Base-by-base conservation (phyloP, 2,797 vertebrate species). In the Toxotes lorentzi region DNA sequence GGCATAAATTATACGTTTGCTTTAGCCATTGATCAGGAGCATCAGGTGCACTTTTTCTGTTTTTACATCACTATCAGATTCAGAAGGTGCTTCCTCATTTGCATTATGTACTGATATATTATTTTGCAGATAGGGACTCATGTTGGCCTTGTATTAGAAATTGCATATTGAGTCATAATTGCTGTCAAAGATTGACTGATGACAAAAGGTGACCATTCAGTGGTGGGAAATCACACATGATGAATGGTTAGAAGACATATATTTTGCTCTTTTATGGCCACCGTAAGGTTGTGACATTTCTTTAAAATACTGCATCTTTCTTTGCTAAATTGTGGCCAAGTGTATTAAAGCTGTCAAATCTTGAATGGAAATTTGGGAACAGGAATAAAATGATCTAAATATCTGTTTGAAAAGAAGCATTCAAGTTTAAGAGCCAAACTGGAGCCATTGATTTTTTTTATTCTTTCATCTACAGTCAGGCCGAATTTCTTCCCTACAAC, bases 391-490 rank as follows among this genome's bases (percentile, higher is more conserved):
- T 13, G 5, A 59, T 48, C 32, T 24, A 16, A 57, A 71, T 0
- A 4, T 59, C 6, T 30, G 16, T 32, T 47, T 76, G 32, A 27
- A 70, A 68, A 69, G 50, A 34, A 24, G 17, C 7, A 24, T 65
- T 56, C 14, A 67, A 3, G 4, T 21, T 10, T 23, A 57, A 53
- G 5, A 61, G 64, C 16, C 17, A n/a, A 73, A 66, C 17, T 51
- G 60, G 40, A 43, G 1, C 21, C 14, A 23, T 30, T 53, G 11
- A 72, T 58, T 65, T 64, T 60, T 35, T 7, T 35, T 35, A 35
- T 35, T 62, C 19, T 47, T 60, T 63, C 40, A 24, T 59, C 32
- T n/a, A n/a, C 54, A 32, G 32, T 60, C 54, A 65, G 71, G 30
- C 2, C 27, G 27, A 61, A 34, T 84, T 64, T 66, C 50, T 23